A percentile compares a stretch with the other conserved stretches of the same genome.
These are phyloP conservation scores for Triplophysa rosa DNA, from an alignment of 2,113 vertebrate genomes.

Conservation along the genomic window DNA sequence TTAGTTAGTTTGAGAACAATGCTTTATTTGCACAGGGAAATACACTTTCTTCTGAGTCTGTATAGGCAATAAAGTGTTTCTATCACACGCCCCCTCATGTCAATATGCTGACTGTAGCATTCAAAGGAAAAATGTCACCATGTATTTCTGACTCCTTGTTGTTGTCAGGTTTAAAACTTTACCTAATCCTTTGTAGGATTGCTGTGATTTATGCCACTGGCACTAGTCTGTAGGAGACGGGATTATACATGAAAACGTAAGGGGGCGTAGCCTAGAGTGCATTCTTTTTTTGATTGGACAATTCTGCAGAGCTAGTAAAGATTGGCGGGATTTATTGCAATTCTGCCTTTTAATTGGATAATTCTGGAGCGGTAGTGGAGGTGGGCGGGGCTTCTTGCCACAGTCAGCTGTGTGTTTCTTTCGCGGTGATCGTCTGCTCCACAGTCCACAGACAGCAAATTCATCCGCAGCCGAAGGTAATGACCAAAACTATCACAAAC, in stretches of 20 bases:
- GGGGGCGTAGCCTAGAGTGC: no score
- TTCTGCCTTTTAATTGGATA: slow-evolving; percentile 35
- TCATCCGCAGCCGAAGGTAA: background rate
- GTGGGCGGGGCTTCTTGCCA: slow-evolving; percentile 23
- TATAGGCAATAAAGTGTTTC: no score
- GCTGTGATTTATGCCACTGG: background rate
- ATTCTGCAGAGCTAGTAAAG: background rate
- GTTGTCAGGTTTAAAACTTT: no score
- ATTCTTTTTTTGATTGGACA: background rate
- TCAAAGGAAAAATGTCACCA: no score
- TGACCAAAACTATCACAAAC: slow-evolving; percentile 12
- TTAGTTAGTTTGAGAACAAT: no score
- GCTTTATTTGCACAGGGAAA: no score
- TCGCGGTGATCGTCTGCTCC: background rate
- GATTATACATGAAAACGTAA: background rate
- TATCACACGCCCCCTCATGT: no score
- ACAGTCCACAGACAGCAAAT: background rate
- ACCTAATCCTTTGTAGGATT: no score
- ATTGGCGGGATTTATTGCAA: background rate
- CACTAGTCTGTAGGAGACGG: background rate
- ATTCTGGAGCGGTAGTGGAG: background rate
- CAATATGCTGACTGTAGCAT: no score
- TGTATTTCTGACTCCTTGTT: no score
- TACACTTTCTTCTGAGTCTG: no score
- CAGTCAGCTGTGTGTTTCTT: slow-evolving; percentile 21